These are phyloP conservation scores for Eucidaris tribuloides DNA, from an alignment of 35 echinoderm and acorn worm species.

Conservation along the genomic window DNA sequence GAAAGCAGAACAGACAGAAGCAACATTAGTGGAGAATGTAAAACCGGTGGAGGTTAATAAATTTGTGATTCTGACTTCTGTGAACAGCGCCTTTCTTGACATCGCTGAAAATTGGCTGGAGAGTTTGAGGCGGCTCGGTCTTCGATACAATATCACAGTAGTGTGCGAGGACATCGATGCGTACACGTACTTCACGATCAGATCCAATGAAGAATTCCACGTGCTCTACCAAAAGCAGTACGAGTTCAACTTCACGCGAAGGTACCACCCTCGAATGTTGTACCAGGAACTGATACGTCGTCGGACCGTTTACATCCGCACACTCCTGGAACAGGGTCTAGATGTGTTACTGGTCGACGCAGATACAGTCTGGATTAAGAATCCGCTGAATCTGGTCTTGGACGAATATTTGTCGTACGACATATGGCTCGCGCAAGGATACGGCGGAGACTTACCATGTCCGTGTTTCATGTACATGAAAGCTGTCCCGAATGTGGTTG, in stretches of 20 bases:
- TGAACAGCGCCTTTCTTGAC: conserved; percentile 9
- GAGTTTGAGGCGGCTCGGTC: background rate
- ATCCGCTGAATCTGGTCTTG: background rate
- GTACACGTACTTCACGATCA: conserved; percentile 9
- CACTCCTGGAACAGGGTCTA: background rate
- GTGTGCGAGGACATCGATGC: conserved; percentile 2
- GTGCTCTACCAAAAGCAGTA: conserved; percentile 24
- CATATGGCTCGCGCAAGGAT: conserved; percentile 14
- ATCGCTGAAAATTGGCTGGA: conserved; percentile 25
- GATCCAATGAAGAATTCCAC: background rate
- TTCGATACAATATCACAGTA: conserved; percentile 16
- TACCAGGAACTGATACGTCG: conserved; percentile 35
- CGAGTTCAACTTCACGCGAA: conserved; percentile 16
- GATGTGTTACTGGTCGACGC: conserved; percentile 26
- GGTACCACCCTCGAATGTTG: background rate
- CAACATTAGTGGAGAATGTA: too few species aligned
- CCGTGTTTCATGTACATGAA: conserved; percentile 36
- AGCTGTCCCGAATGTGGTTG: background rate
- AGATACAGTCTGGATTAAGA: conserved; percentile 12
- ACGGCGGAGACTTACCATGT: background rate
- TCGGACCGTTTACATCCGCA: conserved; percentile 19
- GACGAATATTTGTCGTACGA: background rate
- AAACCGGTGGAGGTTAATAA: too few species aligned
- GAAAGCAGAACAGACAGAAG: too few species aligned
- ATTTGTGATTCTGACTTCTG: background rate